Base-by-base conservation (phyloP, 2,797 vertebrate genomes). In the Emys orbicularis region DNA sequence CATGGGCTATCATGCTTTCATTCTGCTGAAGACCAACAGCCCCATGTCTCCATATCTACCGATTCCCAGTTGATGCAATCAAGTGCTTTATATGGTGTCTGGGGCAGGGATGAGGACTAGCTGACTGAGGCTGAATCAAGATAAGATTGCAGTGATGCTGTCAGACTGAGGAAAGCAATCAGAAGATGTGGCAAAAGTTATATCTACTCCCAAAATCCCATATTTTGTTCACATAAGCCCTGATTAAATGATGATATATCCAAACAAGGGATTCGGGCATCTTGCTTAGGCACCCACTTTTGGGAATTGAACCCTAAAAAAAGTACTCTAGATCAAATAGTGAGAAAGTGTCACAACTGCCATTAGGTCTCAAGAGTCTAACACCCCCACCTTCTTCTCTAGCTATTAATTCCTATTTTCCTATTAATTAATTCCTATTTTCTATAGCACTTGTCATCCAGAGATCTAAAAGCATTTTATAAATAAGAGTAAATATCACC, bases 11-110 rank as follows among this genome's bases (percentile, higher is more conserved):
- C 41, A 12, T 74, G 41, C 52, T 81, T 90, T 68, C 21, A 44
- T 15, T 74, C 25, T 68, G 61, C 61, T 68, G 16, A n/a, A n/a
- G 61, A 19, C 16, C 15, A 15, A n/a, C 0, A 0, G 37, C 52
- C 72, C 21, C 59, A 59, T 29, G 81, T 84, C 47, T 81, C 23
- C 29, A 15, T 76, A 44, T 76, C 23, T 76, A 44, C n/a, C 3
- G 5, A 27, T 68, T 53, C 72, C 12, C 72, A 27, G 41, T 37
- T 41, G 11, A 74, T 44, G 37, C 68, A 74, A 12, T 44, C 23
- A 44, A 44, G 41, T 15, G 72, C 13, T 15, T 76, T 29, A 27
- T 47, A 11, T 47, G 25, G 25, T 13, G 41, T 29, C 37, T 47
- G 41, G 41, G 41, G 61, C 61, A 68, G 34, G 34, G 61, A 68